Conservation (phyloP, 1,140 invertebrate genomes). For the Zaprionus camerounensis region DNA sequence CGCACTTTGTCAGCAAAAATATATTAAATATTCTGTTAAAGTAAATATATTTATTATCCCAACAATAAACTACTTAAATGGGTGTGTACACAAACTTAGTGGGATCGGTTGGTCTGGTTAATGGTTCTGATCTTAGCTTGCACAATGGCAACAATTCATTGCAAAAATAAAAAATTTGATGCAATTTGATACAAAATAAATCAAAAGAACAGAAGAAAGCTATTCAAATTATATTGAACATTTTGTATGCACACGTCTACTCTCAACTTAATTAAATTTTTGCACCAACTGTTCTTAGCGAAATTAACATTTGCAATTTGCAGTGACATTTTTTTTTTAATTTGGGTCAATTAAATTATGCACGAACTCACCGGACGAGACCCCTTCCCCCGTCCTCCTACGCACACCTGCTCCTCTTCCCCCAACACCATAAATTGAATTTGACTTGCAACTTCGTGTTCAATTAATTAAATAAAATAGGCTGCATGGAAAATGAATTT, state of each 20-base stretch:
- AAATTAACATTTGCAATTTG: background rate
- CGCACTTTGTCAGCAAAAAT: background rate
- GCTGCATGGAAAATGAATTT: background rate
- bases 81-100: background rate
- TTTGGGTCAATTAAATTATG: constrained; percentile 12
- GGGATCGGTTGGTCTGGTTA: background rate
- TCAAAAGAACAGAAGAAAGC: background rate
- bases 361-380: background rate
- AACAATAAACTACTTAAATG: background rate
- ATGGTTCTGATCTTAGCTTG: background rate
- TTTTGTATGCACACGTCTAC: too few relatives aligned
- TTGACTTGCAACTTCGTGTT: background rate
- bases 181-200: background rate
- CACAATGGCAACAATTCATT: background rate
- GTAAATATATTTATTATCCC: too few relatives aligned
- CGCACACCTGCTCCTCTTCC: background rate
- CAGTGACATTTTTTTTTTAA: background rate
- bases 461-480: constrained; percentile 11
- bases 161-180: background rate
- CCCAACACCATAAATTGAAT: background rate
- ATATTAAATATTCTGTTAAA: background rate
- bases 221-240: background rate
- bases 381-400: background rate
- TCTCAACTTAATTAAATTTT: background rate
- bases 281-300: background rate